Evolutionary conservation across 1,140 invertebrate species (phyloP).

Genomic region (Megalopta genalis): DNA sequence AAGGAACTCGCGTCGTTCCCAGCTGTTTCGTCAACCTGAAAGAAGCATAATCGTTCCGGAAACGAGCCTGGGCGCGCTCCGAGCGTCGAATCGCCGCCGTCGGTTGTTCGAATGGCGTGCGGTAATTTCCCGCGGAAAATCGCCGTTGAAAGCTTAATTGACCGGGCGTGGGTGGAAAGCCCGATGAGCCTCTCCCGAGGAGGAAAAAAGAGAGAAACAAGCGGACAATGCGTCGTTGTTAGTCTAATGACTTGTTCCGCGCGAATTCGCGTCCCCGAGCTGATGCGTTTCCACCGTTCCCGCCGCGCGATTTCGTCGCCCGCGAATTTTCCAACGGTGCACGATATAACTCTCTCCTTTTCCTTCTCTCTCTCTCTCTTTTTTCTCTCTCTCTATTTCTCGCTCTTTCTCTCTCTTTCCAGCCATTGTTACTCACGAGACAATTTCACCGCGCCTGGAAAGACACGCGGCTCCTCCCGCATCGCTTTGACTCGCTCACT

Average conservation of each 20-base stretch:
- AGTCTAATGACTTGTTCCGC: conserved; percentile 37
- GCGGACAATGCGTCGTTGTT: conserved; percentile 37
- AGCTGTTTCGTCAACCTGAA: background rate
- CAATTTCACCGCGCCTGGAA: conserved; percentile 19
- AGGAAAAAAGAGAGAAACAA: conserved; percentile 8
- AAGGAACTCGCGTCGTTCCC: background rate
- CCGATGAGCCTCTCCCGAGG: background rate
- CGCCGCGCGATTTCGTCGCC: no score
- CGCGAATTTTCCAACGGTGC: no score
- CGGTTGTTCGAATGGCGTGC: conserved; percentile 24
- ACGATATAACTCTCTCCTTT: no score
- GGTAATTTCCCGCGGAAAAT: conserved; percentile 44
- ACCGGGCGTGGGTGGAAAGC: conserved; percentile 2
- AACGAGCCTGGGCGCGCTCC: conserved; percentile 47
- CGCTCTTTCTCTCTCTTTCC: no score
- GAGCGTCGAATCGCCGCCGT: conserved; percentile 14
- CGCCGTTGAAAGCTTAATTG: conserved; percentile 56
- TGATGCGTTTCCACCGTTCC: conserved; percentile 17
- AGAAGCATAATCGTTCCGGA: conserved; percentile 57
- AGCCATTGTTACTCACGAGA: background rate
- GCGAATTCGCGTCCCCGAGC: background rate
- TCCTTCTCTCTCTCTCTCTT: background rate
- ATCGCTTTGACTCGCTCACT: background rate
- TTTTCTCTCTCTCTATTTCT: no score
- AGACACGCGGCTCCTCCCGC: conserved; percentile 4